phyloP scores from a whole-genome alignment of 2,888 invertebrate species.

The Caradrina kadenii region DNA sequence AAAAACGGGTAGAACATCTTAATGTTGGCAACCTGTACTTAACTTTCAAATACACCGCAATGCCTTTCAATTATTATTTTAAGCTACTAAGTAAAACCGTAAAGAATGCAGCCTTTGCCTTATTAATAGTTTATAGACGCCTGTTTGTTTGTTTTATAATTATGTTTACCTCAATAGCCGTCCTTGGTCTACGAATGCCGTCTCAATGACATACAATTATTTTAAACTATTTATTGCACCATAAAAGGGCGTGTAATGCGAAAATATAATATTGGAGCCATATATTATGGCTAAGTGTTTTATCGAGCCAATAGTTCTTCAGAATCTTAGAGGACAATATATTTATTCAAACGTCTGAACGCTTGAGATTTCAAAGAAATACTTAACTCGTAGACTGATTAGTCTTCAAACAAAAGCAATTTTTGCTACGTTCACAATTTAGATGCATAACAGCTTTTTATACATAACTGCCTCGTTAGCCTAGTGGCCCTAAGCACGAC shows the following conservation, averaged over 20 bases:
- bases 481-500: too few species aligned
- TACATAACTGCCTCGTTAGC: too few species aligned
- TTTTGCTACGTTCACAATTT: not conserved
- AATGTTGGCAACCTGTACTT: too few species aligned
- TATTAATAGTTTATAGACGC: not conserved
- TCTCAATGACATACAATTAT: constrained; percentile 44
- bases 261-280: constrained; percentile 36
- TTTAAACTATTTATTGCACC: constrained; percentile 52
- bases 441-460: too few species aligned
- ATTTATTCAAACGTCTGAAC: not conserved
- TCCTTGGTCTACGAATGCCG: constrained; percentile 38
- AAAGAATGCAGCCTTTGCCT: not conserved
- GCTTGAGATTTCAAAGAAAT: not conserved
- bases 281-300: constrained; percentile 49
- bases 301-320: constrained; percentile 38
- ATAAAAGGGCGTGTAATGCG: constrained; percentile 45
- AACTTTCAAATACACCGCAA: too few species aligned
- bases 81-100: too few species aligned
- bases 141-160: constrained; percentile 17
- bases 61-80: not conserved
- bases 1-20: too few species aligned
- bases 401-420: not conserved
- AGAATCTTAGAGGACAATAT: constrained; percentile 14
- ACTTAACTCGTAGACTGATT: not conserved
- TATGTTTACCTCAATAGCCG: constrained; percentile 30